Base-by-base conservation (phyloP, 2,888 invertebrate genomes). In the Lasioglossum villosulum region DNA sequence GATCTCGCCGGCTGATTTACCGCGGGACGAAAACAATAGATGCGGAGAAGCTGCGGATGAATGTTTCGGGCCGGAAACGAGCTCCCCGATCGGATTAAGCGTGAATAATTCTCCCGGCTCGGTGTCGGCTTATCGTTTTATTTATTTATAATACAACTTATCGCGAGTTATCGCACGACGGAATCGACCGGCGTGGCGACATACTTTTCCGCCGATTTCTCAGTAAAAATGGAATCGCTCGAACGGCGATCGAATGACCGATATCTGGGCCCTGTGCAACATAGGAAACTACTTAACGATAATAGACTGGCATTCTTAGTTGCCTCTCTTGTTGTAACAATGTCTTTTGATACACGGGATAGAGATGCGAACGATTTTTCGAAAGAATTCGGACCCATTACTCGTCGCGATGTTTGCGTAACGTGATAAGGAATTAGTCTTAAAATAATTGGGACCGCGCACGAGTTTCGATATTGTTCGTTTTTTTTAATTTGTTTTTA, bases 221-320 rank as follows among this genome's bases (percentile, higher is more conserved):
- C 2, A 48, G 82, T 74, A 82, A 82, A 70, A 30, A 70, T 14
- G 37, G 23, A 42, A 63, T 4, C 37, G 52, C 6, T 63, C 16
- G 30, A n/a, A 45, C n/a, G 39, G 0, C 75, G 66, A 80, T 79
- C 34, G 68, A 82, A 75, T 34, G 16, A 27, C 23, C 45, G 86
- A 80, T 86, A 89, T 78, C 39, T 42, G 37, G 76, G 56, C 73
- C 34, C 71, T 45, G 74, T 39, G 34, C 68, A 45, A 88, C 88
- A 88, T 68, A 45, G 83, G 84, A 89, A 89, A 80, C 78, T 86
- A 75, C 84, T 88, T 88, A 88, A 34, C 83, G 89, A 86, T 81
- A 72, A 82, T 82, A 80, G 42, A 59, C 45, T 2, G 48, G 23
- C 52, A 74, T 78, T 79, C 56, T 45, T 70, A 34, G 48, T 14